Evolutionary conservation across 2,888 invertebrate genomes (phyloP).

Genomic region (Anthrax anthrax): DNA sequence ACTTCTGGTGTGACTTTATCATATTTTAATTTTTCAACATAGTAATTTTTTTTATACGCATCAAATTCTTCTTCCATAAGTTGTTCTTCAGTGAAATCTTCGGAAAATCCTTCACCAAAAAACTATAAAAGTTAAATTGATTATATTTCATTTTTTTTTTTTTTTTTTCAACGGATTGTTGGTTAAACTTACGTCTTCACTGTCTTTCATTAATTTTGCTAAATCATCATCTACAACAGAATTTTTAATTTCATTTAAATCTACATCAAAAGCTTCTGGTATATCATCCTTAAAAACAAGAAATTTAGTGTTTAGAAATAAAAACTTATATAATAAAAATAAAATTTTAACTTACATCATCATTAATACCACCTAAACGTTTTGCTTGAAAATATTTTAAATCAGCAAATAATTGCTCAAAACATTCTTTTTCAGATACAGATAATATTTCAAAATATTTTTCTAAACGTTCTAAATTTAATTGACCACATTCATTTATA

Average conservation of each 20-base stretch:
- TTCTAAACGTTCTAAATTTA: slow-evolving; percentile 75
- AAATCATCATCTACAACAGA: slow-evolving; percentile 20
- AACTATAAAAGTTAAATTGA: slow-evolving; percentile 13
- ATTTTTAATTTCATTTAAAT: slow-evolving; percentile 19
- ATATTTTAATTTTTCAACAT: slow-evolving; percentile 76
- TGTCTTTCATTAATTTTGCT: slow-evolving; percentile 24
- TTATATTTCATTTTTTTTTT: background rate
- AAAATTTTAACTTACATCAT: background rate
- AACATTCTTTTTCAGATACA: slow-evolving; percentile 57
- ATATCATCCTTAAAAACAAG: slow-evolving; percentile 15
- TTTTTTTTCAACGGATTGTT: too few relatives aligned
- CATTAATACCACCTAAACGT: slow-evolving; percentile 40
- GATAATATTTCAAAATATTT: slow-evolving; percentile 64
- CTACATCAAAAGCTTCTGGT: slow-evolving; percentile 27
- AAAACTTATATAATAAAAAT: background rate
- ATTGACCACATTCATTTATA: slow-evolving; percentile 75
- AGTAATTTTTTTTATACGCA: slow-evolving; percentile 80
- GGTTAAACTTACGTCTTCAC: slow-evolving; percentile 18
- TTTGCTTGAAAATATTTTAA: slow-evolving; percentile 71
- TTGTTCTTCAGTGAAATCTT: slow-evolving; percentile 37
- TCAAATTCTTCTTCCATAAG: slow-evolving; percentile 58
- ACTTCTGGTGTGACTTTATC: slow-evolving; percentile 66
- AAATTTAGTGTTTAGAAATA: background rate
- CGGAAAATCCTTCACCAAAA: slow-evolving; percentile 25
- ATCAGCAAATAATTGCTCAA: slow-evolving; percentile 64